Base-by-base conservation (phyloP, 2,888 invertebrate species). In the Helicoverpa assulta region DNA sequence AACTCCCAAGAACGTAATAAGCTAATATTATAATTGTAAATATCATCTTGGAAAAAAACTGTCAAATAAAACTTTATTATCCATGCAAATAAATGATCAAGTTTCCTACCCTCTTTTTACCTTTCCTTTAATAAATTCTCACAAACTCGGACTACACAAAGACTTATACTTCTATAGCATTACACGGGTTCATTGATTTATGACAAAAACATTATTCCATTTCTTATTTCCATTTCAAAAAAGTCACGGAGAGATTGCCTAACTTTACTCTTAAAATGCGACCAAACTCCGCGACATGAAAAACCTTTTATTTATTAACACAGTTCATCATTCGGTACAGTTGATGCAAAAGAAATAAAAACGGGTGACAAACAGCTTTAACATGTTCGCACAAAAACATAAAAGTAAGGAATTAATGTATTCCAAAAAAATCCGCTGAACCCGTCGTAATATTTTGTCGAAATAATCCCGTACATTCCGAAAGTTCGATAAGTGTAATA, bases 291-390 rank as follows among this genome's bases (percentile, higher is more conserved):
- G 77, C 74, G 84, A 93, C 91, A 91, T 85, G 86, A 87, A 91
- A 92, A 93, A 89, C 89, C 92, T 92, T 91, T 92, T 92, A 92
- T 88, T 83, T 80, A 84, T 84, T 78, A 80, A 84, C 89, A 86
- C 81, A 84, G 86, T 86, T 88, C 86, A 88, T 88, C 88, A 87
- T 87, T 86, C 80, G 64, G 75, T 81, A 83, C 76, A 84, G 85
- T 83, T 87, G 86, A 85, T 84, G 87, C 85, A 84, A 83, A 86
- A 85, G 81, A 86, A 87, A 86, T 86, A 83, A 85, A 86, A 86
- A 84, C 80, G 73, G 52, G 56, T 66, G 70, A 72, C 79, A 81
- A 73, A 78, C 68, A 67, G 70, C 65, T 82, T 75, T 71, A 66
- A 61, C 67, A 63, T 67, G 66, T 68, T 82, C 65, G 50, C 67